Base-by-base conservation (phyloP, 1,140 invertebrate genomes). In the Rhagoletis pomonella region DNA sequence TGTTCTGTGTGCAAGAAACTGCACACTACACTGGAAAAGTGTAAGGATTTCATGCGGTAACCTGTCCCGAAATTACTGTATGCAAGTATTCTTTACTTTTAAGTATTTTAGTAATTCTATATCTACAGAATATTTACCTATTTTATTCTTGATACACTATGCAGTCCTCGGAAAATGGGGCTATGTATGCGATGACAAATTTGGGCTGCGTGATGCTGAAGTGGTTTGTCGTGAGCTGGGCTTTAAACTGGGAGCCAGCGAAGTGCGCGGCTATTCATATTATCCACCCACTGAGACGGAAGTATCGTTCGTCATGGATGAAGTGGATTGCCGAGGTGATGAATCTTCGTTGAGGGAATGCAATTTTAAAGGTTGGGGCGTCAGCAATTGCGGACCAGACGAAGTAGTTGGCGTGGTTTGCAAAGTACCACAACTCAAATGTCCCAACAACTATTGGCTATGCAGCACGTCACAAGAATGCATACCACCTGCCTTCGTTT, bases 181-280 rank as follows among this genome's bases (percentile, higher is more conserved):
- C 1, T 95, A 95, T 88, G 94, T 97, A n/a, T 97, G 97, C 90
- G 96, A 96, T 90, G 96, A 97, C 90, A 94, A 95, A 85, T 97
- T 97, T 90, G 95, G 95, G 1, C 91, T 96, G 55, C 94, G 93
- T 17, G 95, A 96, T 90, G 97, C 96, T 1, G 93, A 95, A 88
- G 94, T 97, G 0, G 94, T 96, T 7, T 97, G 97, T 90, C 94
- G 93, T 65, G 95, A 97, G 90, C 90, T 97, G 47, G 96, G 96
- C 29, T 96, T 94, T 86, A 88, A 92, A 1, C 90, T 95, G 86
- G 96, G 96, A 1, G 95, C 96, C 6, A 89, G 94, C 12, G 94
- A 96, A 90, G 93, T 95, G 0, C 94, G 93, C 89, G 94, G 94
- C 3, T 95, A 94, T 89, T 95, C 95, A 0, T 93, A 93, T 85